A percentile compares a stretch with the other conserved stretches of the same genome.
These are phyloP conservation scores for Ptyas mucosa DNA, from an alignment of 2,113 vertebrate species.

Conservation along the genomic window DNA sequence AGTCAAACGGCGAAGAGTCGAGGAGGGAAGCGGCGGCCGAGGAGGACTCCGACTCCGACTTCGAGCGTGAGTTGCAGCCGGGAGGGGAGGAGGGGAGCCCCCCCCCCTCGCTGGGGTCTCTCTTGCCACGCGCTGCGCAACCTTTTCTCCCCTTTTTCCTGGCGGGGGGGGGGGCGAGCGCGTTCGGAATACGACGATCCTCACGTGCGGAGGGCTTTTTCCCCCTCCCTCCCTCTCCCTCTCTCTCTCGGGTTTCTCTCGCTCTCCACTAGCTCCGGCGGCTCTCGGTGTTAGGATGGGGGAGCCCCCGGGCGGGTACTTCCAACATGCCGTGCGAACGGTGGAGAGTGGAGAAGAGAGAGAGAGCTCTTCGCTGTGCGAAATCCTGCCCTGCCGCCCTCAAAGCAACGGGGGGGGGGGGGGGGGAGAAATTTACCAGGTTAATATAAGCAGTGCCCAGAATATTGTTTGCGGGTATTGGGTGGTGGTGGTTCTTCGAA, in stretches of 20 bases:
- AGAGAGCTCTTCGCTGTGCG: not conserved
- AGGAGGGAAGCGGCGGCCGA: constrained; percentile 21
- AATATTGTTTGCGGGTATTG: not conserved
- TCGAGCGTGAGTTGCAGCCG: constrained; percentile 80
- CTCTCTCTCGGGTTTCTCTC: not conserved
- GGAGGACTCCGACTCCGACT: constrained; percentile 78
- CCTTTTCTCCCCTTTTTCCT: not conserved
- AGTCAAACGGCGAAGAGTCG: constrained; percentile 83
- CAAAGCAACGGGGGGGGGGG: not conserved
- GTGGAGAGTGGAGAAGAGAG: not conserved
- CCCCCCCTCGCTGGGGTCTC: no score
- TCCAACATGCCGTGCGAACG: not conserved
- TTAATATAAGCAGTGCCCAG: not conserved
- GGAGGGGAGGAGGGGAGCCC: not conserved
- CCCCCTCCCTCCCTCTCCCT: accelerated
- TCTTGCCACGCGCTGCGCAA: not conserved
- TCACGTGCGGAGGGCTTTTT: no score
- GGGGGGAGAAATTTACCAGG: not conserved
- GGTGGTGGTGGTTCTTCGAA: not conserved
- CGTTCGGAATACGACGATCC: not conserved
- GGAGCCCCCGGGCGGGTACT: not conserved
- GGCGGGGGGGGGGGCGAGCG: accelerated
- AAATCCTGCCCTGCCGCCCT: not conserved
- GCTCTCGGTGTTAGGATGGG: not conserved
- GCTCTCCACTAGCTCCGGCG: not conserved